Evolutionary conservation across 1,140 invertebrate genomes (phyloP).

Genomic region (Nymphalis io): DNA sequence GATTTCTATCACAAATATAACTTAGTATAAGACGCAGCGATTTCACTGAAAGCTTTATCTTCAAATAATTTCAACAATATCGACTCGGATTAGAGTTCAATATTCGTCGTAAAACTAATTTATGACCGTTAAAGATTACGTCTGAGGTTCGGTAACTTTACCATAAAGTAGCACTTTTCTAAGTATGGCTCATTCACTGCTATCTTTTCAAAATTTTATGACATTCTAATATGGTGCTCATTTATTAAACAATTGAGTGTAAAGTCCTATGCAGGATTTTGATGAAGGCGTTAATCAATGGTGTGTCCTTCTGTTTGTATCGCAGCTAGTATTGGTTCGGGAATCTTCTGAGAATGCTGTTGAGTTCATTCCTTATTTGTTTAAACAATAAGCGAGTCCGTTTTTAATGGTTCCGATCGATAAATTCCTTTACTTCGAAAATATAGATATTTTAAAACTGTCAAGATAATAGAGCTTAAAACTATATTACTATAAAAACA

Average conservation of each 20-base stretch:
- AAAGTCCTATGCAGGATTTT: conserved; percentile 21
- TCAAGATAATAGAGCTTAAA: neutral
- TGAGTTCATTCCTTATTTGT: conserved; percentile 61
- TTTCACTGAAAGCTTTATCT: conserved; percentile 43
- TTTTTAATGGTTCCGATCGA: conserved; percentile 61
- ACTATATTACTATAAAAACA: neutral
- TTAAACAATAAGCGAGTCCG: conserved; percentile 61
- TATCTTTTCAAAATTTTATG: conserved; percentile 36
- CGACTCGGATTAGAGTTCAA: conserved; percentile 43
- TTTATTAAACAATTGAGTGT: conserved; percentile 13
- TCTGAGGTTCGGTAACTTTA: conserved; percentile 31
- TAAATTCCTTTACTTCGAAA: conserved; percentile 53
- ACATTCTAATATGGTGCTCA: conserved; percentile 45
- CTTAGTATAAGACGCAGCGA: conserved; percentile 54
- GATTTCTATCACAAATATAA: conserved; percentile 78
- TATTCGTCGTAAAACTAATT: conserved; percentile 39
- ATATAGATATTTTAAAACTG: neutral
- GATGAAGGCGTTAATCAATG: conserved; percentile 67
- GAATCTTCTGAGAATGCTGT: conserved; percentile 64
- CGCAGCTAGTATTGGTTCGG: conserved; percentile 50
- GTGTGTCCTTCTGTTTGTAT: conserved; percentile 67
- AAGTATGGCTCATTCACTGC: conserved; percentile 51
- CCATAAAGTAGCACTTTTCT: conserved; percentile 47
- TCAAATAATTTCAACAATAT: conserved; percentile 39
- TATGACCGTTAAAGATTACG: conserved; percentile 34